phyloP scores from a whole-genome alignment of 2,113 vertebrate species.

The Varanus salvator region DNA sequence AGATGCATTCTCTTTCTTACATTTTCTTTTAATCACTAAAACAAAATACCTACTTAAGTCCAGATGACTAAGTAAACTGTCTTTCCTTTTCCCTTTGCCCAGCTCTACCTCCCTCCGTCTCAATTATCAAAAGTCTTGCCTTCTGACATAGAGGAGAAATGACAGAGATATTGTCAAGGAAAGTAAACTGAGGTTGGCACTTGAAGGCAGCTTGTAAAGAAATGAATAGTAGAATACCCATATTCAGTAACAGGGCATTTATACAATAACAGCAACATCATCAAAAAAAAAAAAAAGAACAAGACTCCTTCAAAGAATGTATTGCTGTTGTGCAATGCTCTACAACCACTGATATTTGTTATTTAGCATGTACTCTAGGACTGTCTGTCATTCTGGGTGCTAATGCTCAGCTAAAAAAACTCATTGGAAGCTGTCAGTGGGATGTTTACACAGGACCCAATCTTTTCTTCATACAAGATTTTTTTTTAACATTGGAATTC shows the following conservation, averaged over 20 bases:
- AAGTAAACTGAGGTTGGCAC: slow-evolving; percentile 68
- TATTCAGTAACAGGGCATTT: slow-evolving; percentile 65
- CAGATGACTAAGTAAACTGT: slow-evolving; percentile 54
- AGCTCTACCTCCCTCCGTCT: slow-evolving; percentile 29
- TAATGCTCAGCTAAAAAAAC: slow-evolving; percentile 87
- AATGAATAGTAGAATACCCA: slow-evolving; percentile 72
- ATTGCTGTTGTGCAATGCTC: slow-evolving; percentile 75
- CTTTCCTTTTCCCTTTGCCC: not conserved
- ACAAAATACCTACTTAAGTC: slow-evolving; percentile 65
- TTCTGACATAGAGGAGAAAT: slow-evolving; percentile 66
- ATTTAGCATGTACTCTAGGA: slow-evolving; percentile 81
- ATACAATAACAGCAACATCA: not conserved
- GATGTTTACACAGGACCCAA: slow-evolving; percentile 90
- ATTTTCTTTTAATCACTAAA: slow-evolving; percentile 51
- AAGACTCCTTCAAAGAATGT: slow-evolving; percentile 73
- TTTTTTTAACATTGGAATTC: slow-evolving; percentile 84
- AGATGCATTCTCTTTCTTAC: slow-evolving; percentile 51
- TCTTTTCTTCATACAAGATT: slow-evolving; percentile 87
- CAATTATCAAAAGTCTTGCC: slow-evolving; percentile 74
- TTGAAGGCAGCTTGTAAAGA: slow-evolving; percentile 66
- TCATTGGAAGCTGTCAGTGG: slow-evolving; percentile 88
- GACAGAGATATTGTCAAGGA: slow-evolving; percentile 67
- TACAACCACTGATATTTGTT: slow-evolving; percentile 78
- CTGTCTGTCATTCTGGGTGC: slow-evolving; percentile 87
- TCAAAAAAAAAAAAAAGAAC: slow-evolving; percentile 38